Evolutionary conservation across 1,140 invertebrate species (phyloP), one percentile per base, ranked within the genome.

Genomic region (Scaptomyza montana): DNA sequence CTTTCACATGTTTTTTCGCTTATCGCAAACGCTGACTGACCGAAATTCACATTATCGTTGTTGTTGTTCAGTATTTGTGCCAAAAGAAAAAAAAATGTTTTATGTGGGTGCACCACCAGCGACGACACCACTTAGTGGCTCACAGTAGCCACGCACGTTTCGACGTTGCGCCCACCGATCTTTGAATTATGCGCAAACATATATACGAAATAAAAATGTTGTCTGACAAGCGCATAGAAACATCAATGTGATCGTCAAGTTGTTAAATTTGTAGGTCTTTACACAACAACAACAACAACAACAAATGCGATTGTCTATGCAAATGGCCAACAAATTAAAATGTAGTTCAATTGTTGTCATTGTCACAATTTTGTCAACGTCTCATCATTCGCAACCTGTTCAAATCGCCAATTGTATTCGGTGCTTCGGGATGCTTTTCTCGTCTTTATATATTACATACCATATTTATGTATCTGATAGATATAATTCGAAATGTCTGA

Each of bases 291-390:
- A 51, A 13, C 59, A 62, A 13, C 12, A 30, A 41, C 46, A 63
- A 30, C 5, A 63, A 2, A 72, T n/a, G 39, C 5, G 39, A n/a
- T 43, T 76, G 45, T 61, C 76, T 79, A 85, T 77, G 68, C 78
- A 84, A 85, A 85, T 80, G 80, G 68, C 73, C 80, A 82, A 78
- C 78, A 81, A 86, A 86, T 86, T 86, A 87, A 82, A 86, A 86
- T 87, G 59, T 72, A 63, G 82, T 86, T 80, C 81, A 85, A 75
- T 87, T 86, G 74, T 76, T 79, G 61, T 72, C 80, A 61, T 50
- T 80, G 72, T 67, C 70, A 67, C 49, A 53, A 51, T 64, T 70
- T 68, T 72, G 66, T 84, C 61, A 61, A 36, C 74, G 63, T 51
- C 63, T 49, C 56, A 51, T 85, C 66, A 41, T 46, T 55, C n/a